Evolutionary conservation across 2,113 vertebrate species (phyloP), one percentile per base, ranked within the genome.

Genomic region (Pedionomus torquatus): DNA sequence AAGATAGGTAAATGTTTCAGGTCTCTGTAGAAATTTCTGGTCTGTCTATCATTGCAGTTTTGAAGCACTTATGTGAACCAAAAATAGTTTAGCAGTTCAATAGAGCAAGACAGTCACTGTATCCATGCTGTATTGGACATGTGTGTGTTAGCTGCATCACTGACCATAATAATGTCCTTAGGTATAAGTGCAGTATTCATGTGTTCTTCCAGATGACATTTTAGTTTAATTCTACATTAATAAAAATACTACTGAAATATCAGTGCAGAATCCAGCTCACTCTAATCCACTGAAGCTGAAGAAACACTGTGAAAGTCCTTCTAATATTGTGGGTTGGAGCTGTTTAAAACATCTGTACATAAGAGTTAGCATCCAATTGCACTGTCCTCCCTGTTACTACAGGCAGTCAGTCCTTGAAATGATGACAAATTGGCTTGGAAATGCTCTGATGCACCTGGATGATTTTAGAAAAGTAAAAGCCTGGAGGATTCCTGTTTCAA

Each of bases 41-140:
- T 91, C 83, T 92, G 60, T 96, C 88, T 92, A 37, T 82, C 52
- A 65, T 0, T 51, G 80, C 31, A 58, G 70, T 84, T 72, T 74
- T 26, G 5, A 75, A 92, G 57, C 74, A 51, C 41, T 93, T 87
- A 37, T 0, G 7, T 77, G 74, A 95, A 71, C n/a, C 61, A 93
- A 93, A 97, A 87, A 91, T 20, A 49, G 71, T 92, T 96, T 76
- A 96, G 90, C 94, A 96, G 95, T 49, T 97, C 87, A 95, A 69
- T 2, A 87, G 92, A 97, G 71, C 55, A 46, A 81, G 65, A 66
- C 60, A 96, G 82, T 14, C 90, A 72, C 84, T 54, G 64, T 33
- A 77, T 69, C 80, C 74, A 87, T 89, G 72, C 93, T 95, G 95
- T 86, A 64, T 48, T 35, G 83, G 83, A 80, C 74, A 89, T 48